phyloP scores from a whole-genome alignment of 1,140 invertebrate species.

The Pissodes strobi region DNA sequence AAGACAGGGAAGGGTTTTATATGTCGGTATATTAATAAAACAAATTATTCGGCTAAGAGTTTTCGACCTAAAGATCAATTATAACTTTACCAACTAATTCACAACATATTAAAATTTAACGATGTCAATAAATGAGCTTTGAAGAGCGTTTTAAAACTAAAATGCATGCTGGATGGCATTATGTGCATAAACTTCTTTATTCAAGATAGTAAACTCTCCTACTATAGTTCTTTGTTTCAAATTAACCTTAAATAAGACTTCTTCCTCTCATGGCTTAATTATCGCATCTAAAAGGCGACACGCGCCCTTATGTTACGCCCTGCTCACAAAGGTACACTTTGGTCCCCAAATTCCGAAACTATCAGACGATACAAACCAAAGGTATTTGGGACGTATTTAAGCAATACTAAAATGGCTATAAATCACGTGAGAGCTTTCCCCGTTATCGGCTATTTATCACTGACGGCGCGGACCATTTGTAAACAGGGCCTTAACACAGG shows the following conservation, averaged over 20 bases:
- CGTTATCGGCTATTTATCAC: conserved; percentile 39
- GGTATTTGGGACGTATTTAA: conserved; percentile 28
- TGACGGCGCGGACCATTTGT: conserved; percentile 28
- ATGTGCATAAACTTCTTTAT: no score
- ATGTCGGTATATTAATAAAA: no score
- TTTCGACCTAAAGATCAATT: no score
- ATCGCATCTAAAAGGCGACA: conserved; percentile 5
- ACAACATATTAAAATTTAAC: no score
- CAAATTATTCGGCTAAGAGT: no score
- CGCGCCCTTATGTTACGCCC: conserved; percentile 9
- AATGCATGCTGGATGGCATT: no score
- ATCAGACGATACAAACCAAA: conserved; percentile 28
- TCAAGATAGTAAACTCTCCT: no score
- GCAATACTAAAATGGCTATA: conserved; percentile 30
- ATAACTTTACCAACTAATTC: no score
- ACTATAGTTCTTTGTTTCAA: no score
- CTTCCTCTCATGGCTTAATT: conserved; percentile 1
- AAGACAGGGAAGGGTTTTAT: no score
- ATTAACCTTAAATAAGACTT: not conserved
- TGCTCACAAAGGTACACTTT: conserved; percentile 13
- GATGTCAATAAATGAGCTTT: no score
- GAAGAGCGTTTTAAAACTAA: no score
- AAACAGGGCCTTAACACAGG: conserved; percentile 37
- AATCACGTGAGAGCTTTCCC: conserved; percentile 29
- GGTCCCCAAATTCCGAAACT: conserved; percentile 20